Percentiles rank a stretch among this genome's conserved stretches.
Conservation (phyloP, 1,140 invertebrate species). For the Sminthurinus signatus region DNA sequence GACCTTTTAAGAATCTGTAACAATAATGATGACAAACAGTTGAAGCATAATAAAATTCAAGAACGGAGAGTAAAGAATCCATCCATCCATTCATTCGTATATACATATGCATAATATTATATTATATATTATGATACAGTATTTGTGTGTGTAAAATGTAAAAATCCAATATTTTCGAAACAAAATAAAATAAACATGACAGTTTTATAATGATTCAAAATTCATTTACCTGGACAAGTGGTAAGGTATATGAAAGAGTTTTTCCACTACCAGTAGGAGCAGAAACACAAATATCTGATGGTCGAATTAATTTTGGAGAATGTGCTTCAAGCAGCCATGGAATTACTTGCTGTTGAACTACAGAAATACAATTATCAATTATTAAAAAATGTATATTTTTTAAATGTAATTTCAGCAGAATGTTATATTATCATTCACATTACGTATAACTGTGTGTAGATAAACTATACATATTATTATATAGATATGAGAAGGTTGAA, state of each 20-base stretch:
- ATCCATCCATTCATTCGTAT: neutral
- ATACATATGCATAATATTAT: too few relatives aligned
- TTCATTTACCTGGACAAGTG: constrained; percentile 73
- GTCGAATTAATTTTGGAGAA: constrained; percentile 57
- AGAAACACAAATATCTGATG: constrained; percentile 89
- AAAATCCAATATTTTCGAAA: too few relatives aligned
- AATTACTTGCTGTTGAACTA: constrained; percentile 78
- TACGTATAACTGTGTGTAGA: neutral
- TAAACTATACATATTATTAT: neutral
- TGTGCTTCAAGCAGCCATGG: constrained; percentile 66
- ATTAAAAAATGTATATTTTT: too few relatives aligned
- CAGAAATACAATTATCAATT: constrained; percentile 39
- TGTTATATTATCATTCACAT: neutral
- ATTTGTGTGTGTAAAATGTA: neutral
- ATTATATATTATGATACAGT: neutral
- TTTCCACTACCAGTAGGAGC: constrained; percentile 98
- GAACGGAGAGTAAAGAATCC: too few relatives aligned
- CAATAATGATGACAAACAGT: neutral
- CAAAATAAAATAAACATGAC: too few relatives aligned
- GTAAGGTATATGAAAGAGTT: constrained; percentile 88
- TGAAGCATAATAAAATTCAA: neutral
- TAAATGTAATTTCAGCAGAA: constrained; percentile 31
- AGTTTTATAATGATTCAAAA: too few relatives aligned
- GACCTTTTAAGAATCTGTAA: constrained; percentile 44
- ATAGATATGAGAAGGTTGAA: too few relatives aligned